phyloP scores from a whole-genome alignment of 2,113 vertebrate species.

The Tachycineta bicolor region DNA sequence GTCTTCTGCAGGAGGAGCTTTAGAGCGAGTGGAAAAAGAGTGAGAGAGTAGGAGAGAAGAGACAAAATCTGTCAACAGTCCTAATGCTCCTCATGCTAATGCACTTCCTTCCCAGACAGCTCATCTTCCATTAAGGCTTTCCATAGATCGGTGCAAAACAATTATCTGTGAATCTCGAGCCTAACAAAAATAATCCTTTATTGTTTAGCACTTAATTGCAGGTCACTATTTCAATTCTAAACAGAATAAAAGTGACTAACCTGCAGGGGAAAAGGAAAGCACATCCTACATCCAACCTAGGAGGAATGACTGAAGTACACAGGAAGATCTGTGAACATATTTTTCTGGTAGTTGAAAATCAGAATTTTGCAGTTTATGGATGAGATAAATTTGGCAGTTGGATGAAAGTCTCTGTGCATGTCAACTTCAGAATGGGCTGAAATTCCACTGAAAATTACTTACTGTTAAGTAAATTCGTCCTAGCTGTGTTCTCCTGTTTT shows the following conservation, averaged over 20 bases:
- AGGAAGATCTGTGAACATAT: not conserved
- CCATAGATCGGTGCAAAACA: not conserved
- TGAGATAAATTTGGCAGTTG: not conserved
- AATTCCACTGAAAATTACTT: not conserved
- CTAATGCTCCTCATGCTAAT: constrained; percentile 79
- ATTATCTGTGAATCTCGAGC: not conserved
- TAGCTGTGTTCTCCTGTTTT: not conserved
- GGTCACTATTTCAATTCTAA: not conserved
- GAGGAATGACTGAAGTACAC: not conserved
- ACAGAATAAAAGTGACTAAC: not conserved
- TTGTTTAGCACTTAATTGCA: not conserved
- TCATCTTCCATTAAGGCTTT: constrained; percentile 60
- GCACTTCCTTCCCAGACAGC: constrained; percentile 80
- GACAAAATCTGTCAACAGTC: constrained; percentile 78
- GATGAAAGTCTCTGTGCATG: not conserved
- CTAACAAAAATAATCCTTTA: not conserved
- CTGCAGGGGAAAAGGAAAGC: not conserved
- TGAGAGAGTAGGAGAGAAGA: constrained; percentile 42
- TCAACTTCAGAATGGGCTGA: not conserved
- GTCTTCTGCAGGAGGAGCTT: constrained; percentile 72
- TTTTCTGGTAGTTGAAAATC: not conserved
- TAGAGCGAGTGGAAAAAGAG: not conserved
- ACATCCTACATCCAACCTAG: not conserved
- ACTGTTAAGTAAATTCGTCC: not conserved
- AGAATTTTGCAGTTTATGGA: not conserved